A percentile compares a stretch with the other conserved stretches of the same genome.
phyloP scores from a whole-genome alignment of 2,113 vertebrate species.

The Paramisgurnus dabryanus region DNA sequence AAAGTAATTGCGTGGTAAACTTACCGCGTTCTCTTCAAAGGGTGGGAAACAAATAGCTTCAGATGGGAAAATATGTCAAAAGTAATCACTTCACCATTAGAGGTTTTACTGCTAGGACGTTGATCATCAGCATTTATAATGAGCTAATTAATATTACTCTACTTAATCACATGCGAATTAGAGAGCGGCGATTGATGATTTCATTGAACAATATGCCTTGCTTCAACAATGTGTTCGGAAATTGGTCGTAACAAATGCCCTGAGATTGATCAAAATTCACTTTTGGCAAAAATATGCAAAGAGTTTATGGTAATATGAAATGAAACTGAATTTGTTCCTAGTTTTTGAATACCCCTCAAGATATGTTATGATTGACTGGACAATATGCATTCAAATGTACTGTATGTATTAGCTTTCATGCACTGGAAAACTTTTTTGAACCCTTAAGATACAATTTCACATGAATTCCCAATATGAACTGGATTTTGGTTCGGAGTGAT shows the following conservation, averaged over 20 bases:
- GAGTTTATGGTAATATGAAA: neutral
- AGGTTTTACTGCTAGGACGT: conserved; percentile 34
- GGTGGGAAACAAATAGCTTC: conserved; percentile 38
- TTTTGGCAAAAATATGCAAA: neutral
- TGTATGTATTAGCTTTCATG: neutral
- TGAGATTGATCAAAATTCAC: neutral
- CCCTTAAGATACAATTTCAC: neutral
- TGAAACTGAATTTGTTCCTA: neutral
- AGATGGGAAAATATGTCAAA: conserved; percentile 38
- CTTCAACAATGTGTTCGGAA: conserved; percentile 11
- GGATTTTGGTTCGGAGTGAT: neutral
- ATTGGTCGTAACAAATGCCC: conserved; percentile 13
- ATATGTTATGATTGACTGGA: conserved; percentile 20
- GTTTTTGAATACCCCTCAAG: neutral
- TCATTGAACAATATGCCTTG: conserved; percentile 26
- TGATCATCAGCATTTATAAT: conserved; percentile 46
- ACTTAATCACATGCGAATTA: conserved; percentile 45
- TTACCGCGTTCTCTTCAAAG: conserved; percentile 9
- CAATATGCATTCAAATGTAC: neutral
- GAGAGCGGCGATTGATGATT: conserved; percentile 35
- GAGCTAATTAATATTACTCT: conserved; percentile 41
- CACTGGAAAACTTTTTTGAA: neutral
- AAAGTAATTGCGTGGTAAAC: conserved; percentile 29
- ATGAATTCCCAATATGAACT: neutral
- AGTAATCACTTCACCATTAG: conserved; percentile 49